A percentile compares a stretch with the other conserved stretches of the same genome.
Evolutionary conservation across 2,888 invertebrate genomes (phyloP).

Genomic region (Drosophila maculinotata): DNA sequence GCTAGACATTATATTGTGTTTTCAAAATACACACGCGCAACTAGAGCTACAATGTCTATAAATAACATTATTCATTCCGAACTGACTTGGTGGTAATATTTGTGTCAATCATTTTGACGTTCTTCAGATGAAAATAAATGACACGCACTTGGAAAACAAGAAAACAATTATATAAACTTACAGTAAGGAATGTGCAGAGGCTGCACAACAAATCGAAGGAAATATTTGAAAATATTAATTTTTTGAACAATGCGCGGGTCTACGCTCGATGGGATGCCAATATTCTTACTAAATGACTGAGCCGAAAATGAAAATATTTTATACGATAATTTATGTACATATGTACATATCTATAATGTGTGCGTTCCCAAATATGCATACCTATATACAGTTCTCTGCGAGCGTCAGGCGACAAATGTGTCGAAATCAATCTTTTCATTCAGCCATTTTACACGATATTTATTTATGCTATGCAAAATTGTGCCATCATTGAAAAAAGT

Average conservation of each 20-base stretch:
- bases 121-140: conserved; percentile 21
- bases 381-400: conserved; percentile 27
- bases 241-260: conserved; percentile 28
- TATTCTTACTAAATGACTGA: conserved; percentile 62
- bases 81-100: conserved; percentile 49
- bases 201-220: conserved; percentile 18
- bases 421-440: conserved; percentile 24
- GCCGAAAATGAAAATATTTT: conserved; percentile 72
- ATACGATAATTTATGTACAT: conserved; percentile 55
- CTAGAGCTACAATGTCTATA: conserved; percentile 57
- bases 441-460: background rate
- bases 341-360: conserved; percentile 42
- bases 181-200: conserved; percentile 36
- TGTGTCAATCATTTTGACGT: conserved; percentile 74
- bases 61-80: conserved; percentile 60
- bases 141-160: conserved; percentile 15
- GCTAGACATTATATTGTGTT: conserved; percentile 42
- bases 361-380: conserved; percentile 25
- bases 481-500: background rate
- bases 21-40: conserved; percentile 47
- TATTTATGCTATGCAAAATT: background rate
- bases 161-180: conserved; percentile 70
- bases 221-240: conserved; percentile 13
- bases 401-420: conserved; percentile 58
- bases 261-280: conserved; percentile 57